A percentile compares a stretch with the other conserved stretches of the same genome.
These are phyloP conservation scores for Coregonus clupeaformis DNA, from an alignment of 2,113 vertebrate genomes.

Conservation along the genomic window DNA sequence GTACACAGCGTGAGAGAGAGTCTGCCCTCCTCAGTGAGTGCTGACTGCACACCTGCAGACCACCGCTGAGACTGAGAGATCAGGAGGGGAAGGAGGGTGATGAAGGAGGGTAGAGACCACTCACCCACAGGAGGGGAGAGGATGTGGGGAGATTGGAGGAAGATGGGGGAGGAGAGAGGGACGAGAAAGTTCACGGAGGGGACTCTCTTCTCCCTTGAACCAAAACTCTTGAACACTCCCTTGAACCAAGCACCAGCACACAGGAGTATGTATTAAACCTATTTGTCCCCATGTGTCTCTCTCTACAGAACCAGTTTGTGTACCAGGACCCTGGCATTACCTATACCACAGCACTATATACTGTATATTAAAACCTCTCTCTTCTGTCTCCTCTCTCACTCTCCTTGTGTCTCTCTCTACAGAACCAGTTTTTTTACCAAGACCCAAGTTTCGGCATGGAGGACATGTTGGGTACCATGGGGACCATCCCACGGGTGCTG, in stretches of 20 bases:
- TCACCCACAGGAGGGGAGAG: background rate
- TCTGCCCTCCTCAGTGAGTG: background rate
- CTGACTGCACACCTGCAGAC: background rate
- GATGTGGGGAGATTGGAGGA: too few species aligned
- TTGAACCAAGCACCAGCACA: too few species aligned
- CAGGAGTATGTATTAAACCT: too few species aligned
- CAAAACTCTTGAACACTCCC: too few species aligned
- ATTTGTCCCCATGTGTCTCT: too few species aligned
- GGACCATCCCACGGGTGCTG: slow-evolving; percentile 71
- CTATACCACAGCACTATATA: background rate
- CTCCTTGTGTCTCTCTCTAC: slow-evolving; percentile 17
- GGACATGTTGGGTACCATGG: slow-evolving; percentile 76
- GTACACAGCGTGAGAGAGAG: background rate
- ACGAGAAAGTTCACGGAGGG: too few species aligned
- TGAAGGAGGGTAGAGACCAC: background rate
- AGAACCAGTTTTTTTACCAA: slow-evolving; percentile 93
- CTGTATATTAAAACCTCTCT: background rate
- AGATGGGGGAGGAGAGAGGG: too few species aligned
- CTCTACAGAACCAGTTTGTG: too few species aligned
- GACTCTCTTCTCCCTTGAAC: too few species aligned
- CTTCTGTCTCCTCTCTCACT: background rate
- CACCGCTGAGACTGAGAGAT: background rate
- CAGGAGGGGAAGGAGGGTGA: background rate
- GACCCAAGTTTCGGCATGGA: slow-evolving; percentile 83
- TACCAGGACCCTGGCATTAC: background rate